Evolutionary conservation across 2,797 vertebrate genomes (phyloP).

Genomic region (Gila robusta): DNA sequence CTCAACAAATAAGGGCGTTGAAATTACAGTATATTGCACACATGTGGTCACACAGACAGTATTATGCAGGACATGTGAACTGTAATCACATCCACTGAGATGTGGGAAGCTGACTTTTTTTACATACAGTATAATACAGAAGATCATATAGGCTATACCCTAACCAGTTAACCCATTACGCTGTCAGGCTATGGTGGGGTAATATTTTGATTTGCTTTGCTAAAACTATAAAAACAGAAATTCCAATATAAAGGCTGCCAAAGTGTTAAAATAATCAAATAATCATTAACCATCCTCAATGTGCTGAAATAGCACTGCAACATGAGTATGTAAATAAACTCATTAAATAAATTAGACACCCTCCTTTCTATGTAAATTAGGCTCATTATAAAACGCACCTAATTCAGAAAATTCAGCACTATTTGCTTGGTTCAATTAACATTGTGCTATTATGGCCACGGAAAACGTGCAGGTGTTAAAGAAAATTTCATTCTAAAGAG

Average conservation of each 20-base stretch:
- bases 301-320: conserved; percentile 7
- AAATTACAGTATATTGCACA: not conserved
- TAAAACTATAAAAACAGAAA: not conserved
- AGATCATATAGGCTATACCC: not conserved
- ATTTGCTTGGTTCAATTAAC: conserved; percentile 1
- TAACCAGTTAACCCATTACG: not conserved
- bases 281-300: conserved; percentile 8
- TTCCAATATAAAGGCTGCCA: not conserved
- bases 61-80: not conserved
- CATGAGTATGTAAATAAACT: conserved; percentile 26
- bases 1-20: not conserved
- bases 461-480: not conserved
- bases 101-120: not conserved
- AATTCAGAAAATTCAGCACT: not conserved
- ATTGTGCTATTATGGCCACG: not conserved
- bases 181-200: not conserved
- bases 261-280: not conserved
- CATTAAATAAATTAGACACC: conserved; percentile 10
- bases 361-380: conserved; percentile 19
- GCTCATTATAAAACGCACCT: not conserved
- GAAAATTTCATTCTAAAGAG: not conserved
- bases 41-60: conserved; percentile 16
- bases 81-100: conserved; percentile 6
- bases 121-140: too few relatives aligned
- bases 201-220: not conserved